A percentile compares a stretch with the other conserved stretches of the same genome.
phyloP scores from a whole-genome alignment of 2,113 vertebrate genomes.

The Muntiacus muntjak region DNA sequence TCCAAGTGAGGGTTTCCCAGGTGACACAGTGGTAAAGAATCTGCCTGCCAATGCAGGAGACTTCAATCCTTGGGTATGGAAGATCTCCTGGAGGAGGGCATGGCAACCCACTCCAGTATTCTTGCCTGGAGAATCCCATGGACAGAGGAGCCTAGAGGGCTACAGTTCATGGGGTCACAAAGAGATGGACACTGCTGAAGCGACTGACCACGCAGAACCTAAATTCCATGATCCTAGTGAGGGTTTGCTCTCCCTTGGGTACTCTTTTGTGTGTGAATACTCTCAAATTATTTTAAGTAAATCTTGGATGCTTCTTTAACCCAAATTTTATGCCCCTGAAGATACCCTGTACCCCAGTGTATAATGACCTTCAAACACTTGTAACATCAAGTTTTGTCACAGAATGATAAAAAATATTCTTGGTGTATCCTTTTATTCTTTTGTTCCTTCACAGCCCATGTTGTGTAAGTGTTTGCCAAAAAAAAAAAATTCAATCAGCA shows the following conservation, averaged over 20 bases:
- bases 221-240: background rate
- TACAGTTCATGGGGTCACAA: background rate
- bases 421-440: background rate
- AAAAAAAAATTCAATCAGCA: background rate
- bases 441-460: background rate
- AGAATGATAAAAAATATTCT: background rate
- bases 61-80: background rate
- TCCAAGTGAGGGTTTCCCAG: background rate
- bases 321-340: background rate
- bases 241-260: background rate
- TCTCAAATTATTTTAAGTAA: constrained; percentile 1
- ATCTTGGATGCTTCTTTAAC: background rate
- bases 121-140: background rate
- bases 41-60: background rate
- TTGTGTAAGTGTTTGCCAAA: background rate
- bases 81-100: background rate
- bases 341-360: background rate
- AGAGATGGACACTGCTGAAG: background rate
- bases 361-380: background rate
- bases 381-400: background rate
- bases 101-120: background rate
- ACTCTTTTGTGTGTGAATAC: background rate
- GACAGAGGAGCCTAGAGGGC: background rate
- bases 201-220: background rate
- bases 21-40: background rate